These are phyloP conservation scores for Catocala fraxini DNA, from an alignment of 2,888 invertebrate species.

Conservation along the genomic window DNA sequence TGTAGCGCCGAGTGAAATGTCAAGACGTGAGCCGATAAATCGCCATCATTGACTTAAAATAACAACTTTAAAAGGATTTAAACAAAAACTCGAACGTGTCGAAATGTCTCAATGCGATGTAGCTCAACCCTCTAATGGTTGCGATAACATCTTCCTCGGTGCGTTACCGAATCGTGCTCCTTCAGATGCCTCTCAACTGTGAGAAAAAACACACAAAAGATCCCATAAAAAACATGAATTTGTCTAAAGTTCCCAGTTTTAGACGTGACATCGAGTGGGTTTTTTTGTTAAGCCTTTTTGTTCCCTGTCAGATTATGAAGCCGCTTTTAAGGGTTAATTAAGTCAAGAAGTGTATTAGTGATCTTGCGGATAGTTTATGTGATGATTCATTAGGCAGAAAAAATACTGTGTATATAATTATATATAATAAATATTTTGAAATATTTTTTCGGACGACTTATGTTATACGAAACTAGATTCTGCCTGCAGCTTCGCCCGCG, in stretches of 20 bases:
- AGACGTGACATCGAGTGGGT: slow-evolving; percentile 82
- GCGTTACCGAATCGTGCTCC: slow-evolving; percentile 84
- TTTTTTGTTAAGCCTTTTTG: slow-evolving; percentile 75
- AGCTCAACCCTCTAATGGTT: slow-evolving; percentile 79
- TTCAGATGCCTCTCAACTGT: slow-evolving; percentile 81
- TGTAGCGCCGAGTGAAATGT: slow-evolving; percentile 41
- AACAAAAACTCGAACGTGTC: slow-evolving; percentile 78
- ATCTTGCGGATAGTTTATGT: slow-evolving; percentile 72
- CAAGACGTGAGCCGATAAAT: slow-evolving; percentile 54
- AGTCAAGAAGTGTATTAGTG: slow-evolving; percentile 75
- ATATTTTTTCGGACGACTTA: too few relatives aligned
- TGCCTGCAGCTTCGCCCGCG: too few relatives aligned
- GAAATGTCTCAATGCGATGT: slow-evolving; percentile 79
- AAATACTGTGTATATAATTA: too few relatives aligned
- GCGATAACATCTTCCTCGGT: slow-evolving; percentile 82
- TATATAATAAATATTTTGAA: too few relatives aligned
- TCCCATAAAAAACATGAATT: slow-evolving; percentile 81
- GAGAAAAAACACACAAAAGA: slow-evolving; percentile 85
- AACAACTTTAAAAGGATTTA: slow-evolving; percentile 67
- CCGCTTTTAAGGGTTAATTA: slow-evolving; percentile 83
- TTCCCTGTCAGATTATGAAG: slow-evolving; percentile 75
- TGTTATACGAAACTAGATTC: too few relatives aligned
- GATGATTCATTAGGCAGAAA: slow-evolving; percentile 53
- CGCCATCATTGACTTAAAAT: slow-evolving; percentile 72
- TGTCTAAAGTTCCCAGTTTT: slow-evolving; percentile 76